Percentiles rank a stretch among this genome's conserved stretches.
phyloP scores from a whole-genome alignment of 2,888 invertebrate species.

The Chalcosyrphus nemorum region DNA sequence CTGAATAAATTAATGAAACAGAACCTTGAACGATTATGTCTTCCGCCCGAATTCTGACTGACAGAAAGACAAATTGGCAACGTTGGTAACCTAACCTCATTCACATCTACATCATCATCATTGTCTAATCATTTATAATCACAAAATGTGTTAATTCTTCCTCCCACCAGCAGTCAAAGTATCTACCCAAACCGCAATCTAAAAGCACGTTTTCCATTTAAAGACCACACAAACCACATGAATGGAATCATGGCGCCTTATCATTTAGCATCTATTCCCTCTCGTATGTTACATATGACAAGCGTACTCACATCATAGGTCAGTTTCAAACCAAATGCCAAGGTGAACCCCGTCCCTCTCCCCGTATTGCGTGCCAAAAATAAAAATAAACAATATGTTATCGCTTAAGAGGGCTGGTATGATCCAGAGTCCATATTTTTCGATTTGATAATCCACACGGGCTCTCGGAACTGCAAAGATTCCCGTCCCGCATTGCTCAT shows the following conservation, averaged over 20 bases:
- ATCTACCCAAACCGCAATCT: background rate
- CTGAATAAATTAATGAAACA: background rate
- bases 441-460: background rate
- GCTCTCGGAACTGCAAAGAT: background rate
- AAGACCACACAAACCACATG: conserved; percentile 21
- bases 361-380: background rate
- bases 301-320: background rate
- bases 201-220: conserved; percentile 26
- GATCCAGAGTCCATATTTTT: conserved; percentile 1
- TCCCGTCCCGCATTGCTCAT: background rate
- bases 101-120: background rate
- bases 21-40: background rate
- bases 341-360: background rate
- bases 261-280: background rate
- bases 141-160: background rate
- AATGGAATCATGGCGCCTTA: background rate
- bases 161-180: background rate
- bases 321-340: background rate
- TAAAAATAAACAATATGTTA: conserved; percentile 30
- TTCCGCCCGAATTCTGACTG: background rate
- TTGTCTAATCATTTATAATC: conserved; percentile 11
- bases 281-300: background rate
- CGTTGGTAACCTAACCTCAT: background rate
- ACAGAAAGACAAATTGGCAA: background rate
- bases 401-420: conserved; percentile 4